phyloP scores from a whole-genome alignment of 2,888 invertebrate genomes.

The Cephus nigrinus region DNA sequence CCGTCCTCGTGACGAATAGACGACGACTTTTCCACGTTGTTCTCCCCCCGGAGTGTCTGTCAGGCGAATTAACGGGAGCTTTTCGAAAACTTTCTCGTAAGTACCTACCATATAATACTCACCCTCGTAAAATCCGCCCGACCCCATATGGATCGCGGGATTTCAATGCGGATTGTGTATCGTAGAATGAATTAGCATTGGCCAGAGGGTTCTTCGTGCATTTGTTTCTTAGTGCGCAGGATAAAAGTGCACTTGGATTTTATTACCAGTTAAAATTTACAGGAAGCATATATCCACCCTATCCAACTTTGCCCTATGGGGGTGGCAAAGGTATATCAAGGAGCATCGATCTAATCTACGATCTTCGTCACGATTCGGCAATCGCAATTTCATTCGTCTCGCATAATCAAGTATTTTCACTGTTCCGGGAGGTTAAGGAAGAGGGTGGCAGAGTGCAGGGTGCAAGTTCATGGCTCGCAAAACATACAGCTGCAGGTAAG shows the following conservation, averaged over 20 bases:
- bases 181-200: background rate
- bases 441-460: background rate
- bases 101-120: background rate
- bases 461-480: slow-evolving; percentile 12
- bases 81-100: background rate
- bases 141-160: background rate
- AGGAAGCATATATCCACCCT: background rate
- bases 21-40: background rate
- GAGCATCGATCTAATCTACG: slow-evolving; percentile 1
- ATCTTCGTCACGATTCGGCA: slow-evolving; percentile 10
- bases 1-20: background rate
- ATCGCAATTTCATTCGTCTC: slow-evolving; percentile 13
- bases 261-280: background rate
- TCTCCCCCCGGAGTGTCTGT: background rate
- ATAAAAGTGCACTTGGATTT: background rate
- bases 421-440: background rate
- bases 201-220: background rate
- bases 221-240: background rate
- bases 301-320: background rate
- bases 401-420: slow-evolving; percentile 7
- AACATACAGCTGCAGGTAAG: slow-evolving; percentile 9
- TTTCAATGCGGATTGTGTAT: background rate
- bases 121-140: background rate
- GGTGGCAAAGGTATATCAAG: too few species aligned
- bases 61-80: background rate